Percentiles rank a stretch among this genome's conserved stretches.
Evolutionary conservation across 2,888 invertebrate species (phyloP).

Genomic region (Lampropteryx suffumata): DNA sequence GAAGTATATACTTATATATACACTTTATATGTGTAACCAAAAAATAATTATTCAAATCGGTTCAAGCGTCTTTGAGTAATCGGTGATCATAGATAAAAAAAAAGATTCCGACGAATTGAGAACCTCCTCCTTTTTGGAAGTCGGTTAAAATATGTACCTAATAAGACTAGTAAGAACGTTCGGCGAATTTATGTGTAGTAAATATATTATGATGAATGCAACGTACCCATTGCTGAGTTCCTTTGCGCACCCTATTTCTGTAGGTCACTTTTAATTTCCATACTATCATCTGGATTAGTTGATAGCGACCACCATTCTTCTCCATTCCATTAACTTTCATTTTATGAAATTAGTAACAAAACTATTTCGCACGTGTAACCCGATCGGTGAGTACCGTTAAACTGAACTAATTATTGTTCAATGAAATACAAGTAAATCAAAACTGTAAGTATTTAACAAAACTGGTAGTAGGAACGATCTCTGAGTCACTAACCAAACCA

Average conservation of each 20-base stretch:
- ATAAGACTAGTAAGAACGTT: no score
- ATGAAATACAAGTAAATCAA: constrained; percentile 54
- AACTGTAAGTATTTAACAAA: constrained; percentile 42
- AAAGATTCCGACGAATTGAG: no score
- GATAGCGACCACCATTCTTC: constrained; percentile 4
- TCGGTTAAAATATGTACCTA: no score
- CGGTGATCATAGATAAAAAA: no score
- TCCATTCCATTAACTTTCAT: constrained; percentile 18
- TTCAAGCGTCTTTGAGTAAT: no score
- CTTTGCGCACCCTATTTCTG: constrained; percentile 11
- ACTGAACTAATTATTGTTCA: constrained; percentile 46
- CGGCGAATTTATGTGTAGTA: no score
- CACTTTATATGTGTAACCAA: no score
- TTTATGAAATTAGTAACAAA: constrained; percentile 4
- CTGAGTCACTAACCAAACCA: constrained; percentile 40
- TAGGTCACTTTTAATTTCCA: constrained; percentile 21
- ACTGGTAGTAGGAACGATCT: constrained; percentile 34
- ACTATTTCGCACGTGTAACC: constrained; percentile 41
- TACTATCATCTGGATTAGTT: constrained; percentile 17
- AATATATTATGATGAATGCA: no score
- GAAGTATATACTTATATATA: no score
- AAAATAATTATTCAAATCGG: no score
- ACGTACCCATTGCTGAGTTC: constrained; percentile 17
- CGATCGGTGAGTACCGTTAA: constrained; percentile 39
- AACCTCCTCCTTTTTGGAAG: no score